A percentile compares a stretch with the other conserved stretches of the same genome.
Conservation (phyloP, 2,797 vertebrate genomes). For the Oryzias dopingdopingensis region DNA sequence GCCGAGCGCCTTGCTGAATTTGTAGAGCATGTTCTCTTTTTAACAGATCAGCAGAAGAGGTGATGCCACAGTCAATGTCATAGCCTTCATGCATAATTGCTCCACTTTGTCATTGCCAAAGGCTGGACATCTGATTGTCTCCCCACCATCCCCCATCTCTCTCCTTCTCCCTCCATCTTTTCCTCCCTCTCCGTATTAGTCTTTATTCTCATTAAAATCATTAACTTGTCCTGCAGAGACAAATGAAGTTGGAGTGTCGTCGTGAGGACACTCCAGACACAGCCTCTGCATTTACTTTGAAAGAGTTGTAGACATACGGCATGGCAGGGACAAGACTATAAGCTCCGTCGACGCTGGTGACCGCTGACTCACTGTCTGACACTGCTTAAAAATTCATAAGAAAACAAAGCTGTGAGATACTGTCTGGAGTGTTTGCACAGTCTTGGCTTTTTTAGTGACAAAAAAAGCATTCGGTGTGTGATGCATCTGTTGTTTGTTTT, state of each 20-base stretch:
- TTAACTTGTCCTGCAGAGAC: constrained; percentile 59
- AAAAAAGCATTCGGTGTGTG: not conserved
- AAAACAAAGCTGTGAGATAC: constrained; percentile 26
- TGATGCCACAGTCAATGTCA: constrained; percentile 73
- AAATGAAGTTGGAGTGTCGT: constrained; percentile 36
- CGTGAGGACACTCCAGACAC: constrained; percentile 29
- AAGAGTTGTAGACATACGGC: constrained; percentile 1
- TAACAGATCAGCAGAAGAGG: constrained; percentile 71
- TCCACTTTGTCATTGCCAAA: constrained; percentile 73
- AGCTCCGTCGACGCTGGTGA: constrained; percentile 6
- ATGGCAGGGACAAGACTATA: constrained; percentile 24
- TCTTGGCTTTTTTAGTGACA: constrained; percentile 9
- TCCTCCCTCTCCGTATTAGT: constrained; percentile 33
- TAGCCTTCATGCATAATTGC: constrained; percentile 76
- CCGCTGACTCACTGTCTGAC: constrained; percentile 50
- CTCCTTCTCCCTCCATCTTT: constrained; percentile 18
- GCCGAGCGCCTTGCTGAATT: constrained; percentile 44
- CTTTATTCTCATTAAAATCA: constrained; percentile 64
- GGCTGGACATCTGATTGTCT: constrained; percentile 63
- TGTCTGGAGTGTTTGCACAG: not conserved
- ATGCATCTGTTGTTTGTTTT: not conserved
- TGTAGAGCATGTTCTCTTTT: constrained; percentile 70
- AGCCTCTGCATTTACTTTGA: constrained; percentile 7
- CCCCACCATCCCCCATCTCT: constrained; percentile 7
- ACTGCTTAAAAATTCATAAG: constrained; percentile 52